Conservation (phyloP, 2,113 vertebrate species). For the Pangasianodon hypophthalmus region DNA sequence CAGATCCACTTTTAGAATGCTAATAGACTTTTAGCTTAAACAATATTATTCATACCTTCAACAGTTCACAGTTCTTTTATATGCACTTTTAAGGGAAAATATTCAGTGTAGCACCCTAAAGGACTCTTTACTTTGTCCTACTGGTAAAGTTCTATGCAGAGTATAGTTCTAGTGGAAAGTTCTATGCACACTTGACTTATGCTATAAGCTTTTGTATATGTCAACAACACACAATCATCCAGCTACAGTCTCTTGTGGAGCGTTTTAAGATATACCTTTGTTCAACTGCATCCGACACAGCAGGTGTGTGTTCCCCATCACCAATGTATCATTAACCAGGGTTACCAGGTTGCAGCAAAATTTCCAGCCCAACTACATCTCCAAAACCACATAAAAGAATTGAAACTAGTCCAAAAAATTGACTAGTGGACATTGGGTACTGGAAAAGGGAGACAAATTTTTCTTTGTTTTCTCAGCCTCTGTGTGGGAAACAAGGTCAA, state of each 20-base stretch:
- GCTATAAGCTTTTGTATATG: neutral
- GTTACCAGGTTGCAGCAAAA: neutral
- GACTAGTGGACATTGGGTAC: too few species aligned
- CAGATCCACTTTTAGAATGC: slow-evolving; percentile 18
- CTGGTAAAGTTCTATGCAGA: neutral
- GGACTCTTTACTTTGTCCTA: neutral
- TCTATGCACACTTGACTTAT: neutral
- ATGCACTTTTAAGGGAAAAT: neutral
- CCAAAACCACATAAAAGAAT: neutral
- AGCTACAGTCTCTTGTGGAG: neutral
- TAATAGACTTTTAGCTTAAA: slow-evolving; percentile 10
- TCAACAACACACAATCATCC: neutral
- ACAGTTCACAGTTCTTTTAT: slow-evolving; percentile 10
- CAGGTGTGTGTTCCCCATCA: neutral
- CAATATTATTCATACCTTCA: neutral
- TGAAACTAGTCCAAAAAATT: neutral
- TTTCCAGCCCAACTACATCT: neutral
- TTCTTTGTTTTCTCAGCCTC: neutral
- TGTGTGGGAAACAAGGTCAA: neutral
- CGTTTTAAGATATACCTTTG: neutral
- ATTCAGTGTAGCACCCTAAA: neutral
- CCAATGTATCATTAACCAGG: neutral
- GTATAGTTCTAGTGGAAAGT: neutral
- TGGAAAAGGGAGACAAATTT: too few species aligned
- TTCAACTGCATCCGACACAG: neutral